phyloP scores from a whole-genome alignment of 2,888 invertebrate genomes.

The Dolichomitus sp. region DNA sequence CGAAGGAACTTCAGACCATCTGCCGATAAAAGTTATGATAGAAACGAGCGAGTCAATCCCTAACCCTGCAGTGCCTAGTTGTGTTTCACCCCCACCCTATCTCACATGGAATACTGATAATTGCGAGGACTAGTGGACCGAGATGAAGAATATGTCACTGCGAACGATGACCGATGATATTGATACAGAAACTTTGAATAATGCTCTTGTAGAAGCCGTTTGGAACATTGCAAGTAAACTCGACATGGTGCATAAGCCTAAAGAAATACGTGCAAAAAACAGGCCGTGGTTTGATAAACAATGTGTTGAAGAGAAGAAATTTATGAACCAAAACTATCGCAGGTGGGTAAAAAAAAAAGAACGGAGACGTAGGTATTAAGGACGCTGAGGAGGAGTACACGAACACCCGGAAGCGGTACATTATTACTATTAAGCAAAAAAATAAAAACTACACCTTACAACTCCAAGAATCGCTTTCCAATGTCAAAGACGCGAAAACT shows the following conservation, averaged over 20 bases:
- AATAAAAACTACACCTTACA: background rate
- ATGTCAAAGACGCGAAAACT: background rate
- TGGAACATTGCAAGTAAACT: background rate
- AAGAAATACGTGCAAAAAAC: background rate
- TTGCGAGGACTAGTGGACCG: background rate
- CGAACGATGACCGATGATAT: background rate
- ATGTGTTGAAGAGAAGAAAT: background rate
- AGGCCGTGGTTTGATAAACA: slow-evolving; percentile 28
- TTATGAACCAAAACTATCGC: background rate
- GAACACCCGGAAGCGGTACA: background rate
- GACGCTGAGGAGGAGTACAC: background rate
- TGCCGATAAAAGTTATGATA: slow-evolving; percentile 13
- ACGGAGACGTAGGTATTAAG: no score
- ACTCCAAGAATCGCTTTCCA: background rate
- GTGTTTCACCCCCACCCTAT: background rate
- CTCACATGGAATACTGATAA: slow-evolving; percentile 8
- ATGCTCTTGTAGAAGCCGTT: background rate
- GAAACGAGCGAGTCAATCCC: background rate
- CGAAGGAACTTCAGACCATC: slow-evolving; percentile 25
- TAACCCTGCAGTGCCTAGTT: background rate
- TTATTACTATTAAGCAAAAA: background rate
- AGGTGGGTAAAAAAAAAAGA: background rate
- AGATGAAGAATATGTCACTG: background rate
- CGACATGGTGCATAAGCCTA: slow-evolving; percentile 19
- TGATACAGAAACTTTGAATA: background rate